Evolutionary conservation across 2,113 vertebrate genomes (phyloP).

Genomic region (Zosterops pallidus): DNA sequence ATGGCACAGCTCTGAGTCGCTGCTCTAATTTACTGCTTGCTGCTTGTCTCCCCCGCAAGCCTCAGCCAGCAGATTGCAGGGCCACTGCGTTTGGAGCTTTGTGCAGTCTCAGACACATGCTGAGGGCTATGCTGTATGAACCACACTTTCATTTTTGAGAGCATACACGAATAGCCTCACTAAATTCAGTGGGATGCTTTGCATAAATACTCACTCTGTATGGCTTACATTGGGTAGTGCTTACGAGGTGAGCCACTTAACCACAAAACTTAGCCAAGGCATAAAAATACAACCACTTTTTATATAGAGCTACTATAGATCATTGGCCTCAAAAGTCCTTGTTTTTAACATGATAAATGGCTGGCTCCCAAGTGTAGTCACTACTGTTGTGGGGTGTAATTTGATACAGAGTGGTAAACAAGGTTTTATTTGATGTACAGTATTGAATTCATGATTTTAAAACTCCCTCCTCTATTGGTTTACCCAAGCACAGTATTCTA

Average conservation of each 20-base stretch:
- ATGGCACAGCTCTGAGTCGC: constrained; percentile 32
- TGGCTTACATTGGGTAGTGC: background rate
- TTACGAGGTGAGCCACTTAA: background rate
- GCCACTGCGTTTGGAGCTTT: background rate
- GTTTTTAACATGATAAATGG: background rate
- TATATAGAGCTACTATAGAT: background rate
- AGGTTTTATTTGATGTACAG: background rate
- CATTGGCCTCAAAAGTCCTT: background rate
- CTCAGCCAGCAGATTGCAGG: constrained; percentile 39
- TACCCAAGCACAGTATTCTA: background rate
- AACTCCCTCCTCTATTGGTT: background rate
- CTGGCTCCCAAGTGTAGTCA: background rate
- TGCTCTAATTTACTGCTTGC: constrained; percentile 25
- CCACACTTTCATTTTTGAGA: background rate
- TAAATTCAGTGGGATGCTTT: constrained; percentile 17
- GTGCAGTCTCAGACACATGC: background rate
- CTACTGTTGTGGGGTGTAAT: background rate
- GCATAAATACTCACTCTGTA: background rate
- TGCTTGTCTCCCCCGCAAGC: background rate
- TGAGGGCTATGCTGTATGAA: background rate
- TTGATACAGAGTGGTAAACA: constrained; percentile 8
- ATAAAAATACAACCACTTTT: background rate
- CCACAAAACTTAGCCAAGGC: constrained; percentile 10
- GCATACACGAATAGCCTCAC: background rate
- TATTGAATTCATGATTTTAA: background rate